These are phyloP conservation scores for Acrocephalus arundinaceus DNA, from an alignment of 2,113 vertebrate species.

Conservation along the genomic window DNA sequence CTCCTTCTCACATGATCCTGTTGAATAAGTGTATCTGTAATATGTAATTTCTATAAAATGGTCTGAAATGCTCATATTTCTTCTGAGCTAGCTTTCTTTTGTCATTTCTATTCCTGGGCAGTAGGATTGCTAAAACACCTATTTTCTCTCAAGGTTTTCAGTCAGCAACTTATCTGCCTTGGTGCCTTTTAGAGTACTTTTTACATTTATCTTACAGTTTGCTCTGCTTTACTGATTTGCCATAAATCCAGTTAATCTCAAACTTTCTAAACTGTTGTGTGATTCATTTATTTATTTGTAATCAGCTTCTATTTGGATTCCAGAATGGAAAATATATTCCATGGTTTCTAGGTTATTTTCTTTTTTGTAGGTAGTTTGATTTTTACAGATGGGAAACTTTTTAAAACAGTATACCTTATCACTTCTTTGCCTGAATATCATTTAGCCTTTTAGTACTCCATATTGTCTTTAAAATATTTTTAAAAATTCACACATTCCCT, in stretches of 20 bases:
- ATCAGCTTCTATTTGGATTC: neutral
- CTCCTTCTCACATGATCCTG: neutral
- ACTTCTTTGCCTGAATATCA: neutral
- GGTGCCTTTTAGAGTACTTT: neutral
- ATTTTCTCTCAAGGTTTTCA: slow-evolving; percentile 3
- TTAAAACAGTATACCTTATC: neutral
- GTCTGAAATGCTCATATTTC: neutral
- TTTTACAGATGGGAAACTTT: neutral
- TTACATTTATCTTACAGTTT: neutral
- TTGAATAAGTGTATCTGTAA: neutral
- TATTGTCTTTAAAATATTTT: neutral
- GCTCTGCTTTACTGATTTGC: neutral
- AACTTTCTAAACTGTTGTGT: neutral
- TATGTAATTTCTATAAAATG: neutral
- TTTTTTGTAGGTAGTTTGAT: neutral
- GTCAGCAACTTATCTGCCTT: neutral
- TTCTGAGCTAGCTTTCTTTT: neutral
- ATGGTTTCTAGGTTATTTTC: neutral
- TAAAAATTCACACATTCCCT: neutral
- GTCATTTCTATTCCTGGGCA: neutral
- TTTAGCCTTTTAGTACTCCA: neutral
- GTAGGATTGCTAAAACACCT: neutral
- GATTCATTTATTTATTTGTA: neutral
- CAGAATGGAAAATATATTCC: neutral
- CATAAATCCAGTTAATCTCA: neutral